Conservation (phyloP, 2,797 vertebrate species). For the Geotrypetes seraphini region DNA sequence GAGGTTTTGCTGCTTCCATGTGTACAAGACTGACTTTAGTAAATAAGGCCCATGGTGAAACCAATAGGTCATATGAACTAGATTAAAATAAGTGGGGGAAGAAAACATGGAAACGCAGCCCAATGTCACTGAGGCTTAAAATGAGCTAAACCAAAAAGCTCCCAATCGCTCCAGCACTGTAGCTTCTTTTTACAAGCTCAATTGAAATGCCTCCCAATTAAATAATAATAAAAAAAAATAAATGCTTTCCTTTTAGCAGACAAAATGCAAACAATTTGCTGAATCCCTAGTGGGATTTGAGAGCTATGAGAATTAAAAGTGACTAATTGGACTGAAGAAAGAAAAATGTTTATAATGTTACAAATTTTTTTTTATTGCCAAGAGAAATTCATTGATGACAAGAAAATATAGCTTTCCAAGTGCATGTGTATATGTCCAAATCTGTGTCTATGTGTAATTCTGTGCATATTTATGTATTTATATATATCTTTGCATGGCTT, state of each 20-base stretch:
- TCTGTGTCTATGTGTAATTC: too few species aligned
- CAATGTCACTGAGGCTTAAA: constrained; percentile 17
- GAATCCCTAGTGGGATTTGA: constrained; percentile 15
- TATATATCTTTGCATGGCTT: too few species aligned
- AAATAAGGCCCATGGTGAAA: too few species aligned
- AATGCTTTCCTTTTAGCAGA: background rate
- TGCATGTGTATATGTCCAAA: background rate
- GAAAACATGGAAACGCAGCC: too few species aligned
- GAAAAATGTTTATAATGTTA: constrained; percentile 10
- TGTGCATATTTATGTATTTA: too few species aligned
- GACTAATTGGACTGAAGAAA: constrained; percentile 16
- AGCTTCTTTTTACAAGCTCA: constrained; percentile 21
- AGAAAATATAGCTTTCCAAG: background rate
- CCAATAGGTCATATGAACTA: too few species aligned
- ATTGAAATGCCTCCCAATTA: constrained; percentile 37
- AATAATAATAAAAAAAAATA: constrained; percentile 36
- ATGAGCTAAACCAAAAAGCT: constrained; percentile 16
- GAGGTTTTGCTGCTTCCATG: too few species aligned
- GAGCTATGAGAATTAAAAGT: constrained; percentile 21
- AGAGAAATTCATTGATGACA: constrained; percentile 6
- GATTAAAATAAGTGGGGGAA: too few species aligned
- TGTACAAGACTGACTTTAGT: too few species aligned
- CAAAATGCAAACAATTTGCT: constrained; percentile 23
- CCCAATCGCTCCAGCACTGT: constrained; percentile 19
- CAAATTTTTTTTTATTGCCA: constrained; percentile 35